Evolutionary conservation across 1,140 invertebrate genomes (phyloP), one percentile per base, ranked within the genome.

Genomic region (Mylabris phalerata): DNA sequence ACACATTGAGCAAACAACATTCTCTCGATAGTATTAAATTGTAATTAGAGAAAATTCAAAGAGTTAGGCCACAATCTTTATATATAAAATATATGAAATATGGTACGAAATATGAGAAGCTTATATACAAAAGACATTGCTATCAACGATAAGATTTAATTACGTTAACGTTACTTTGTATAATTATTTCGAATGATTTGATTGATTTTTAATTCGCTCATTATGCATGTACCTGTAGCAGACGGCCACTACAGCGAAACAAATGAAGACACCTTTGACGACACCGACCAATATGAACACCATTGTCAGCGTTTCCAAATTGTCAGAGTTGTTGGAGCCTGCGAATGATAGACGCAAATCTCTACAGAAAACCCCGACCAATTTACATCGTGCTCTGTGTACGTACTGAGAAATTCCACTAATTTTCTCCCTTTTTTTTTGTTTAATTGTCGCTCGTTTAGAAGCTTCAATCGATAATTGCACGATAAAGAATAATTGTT

Each of bases 171-270:
- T 13, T 13, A 13, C 13, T 13, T 13, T 13, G 13, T 13, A 13
- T 13, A 13, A 19, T 19, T 2, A 19, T 19, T 19, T 19, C 19
- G 19, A 19, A 19, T 2, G 19, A 1, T 19, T 19, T 19, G 19
- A 19, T 19, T 19, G 19, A 19, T 19, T 2, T 19, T 19, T 19
- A 19, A 19, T 19, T 19, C 19, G 19, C 19, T 60, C 41, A 32
- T 51, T 60, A 44, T 56, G 41, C n/a, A 46, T 82, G 77, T 90
- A 93, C 91, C 93, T 94, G 89, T 93, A 95, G 84, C 92, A 95
- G 83, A 92, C 86, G 75, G 92, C 91, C 82, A 92, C 85, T 80
- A 92, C 83, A 75, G 91, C 89, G 85, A 95, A 93, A 82, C 87
- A 88, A 83, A 94, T 85, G 86, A 95, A 93, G 82, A 95, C 90